Evolutionary conservation across 2,888 invertebrate genomes (phyloP).

Genomic region (Chaetogeoica ovagalla): DNA sequence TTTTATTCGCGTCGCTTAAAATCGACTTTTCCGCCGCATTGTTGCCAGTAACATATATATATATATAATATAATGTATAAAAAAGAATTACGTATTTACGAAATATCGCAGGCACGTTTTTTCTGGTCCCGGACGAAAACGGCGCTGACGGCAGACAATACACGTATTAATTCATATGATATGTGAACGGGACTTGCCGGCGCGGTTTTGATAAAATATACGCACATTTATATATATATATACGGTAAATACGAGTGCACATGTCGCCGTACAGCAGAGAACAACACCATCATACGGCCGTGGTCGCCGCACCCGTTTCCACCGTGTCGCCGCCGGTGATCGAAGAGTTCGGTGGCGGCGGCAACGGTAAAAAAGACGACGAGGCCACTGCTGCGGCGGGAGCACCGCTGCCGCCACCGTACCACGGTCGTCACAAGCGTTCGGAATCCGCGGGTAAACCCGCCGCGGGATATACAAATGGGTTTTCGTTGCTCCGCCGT

Average conservation of each 20-base stretch:
- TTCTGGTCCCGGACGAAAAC: neutral
- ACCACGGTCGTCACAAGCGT: conserved; percentile 8
- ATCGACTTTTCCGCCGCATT: no score
- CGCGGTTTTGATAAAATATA: neutral
- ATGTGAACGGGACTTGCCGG: conserved; percentile 16
- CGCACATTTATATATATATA: neutral
- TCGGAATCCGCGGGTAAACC: conserved; percentile 37
- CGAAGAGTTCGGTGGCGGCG: conserved; percentile 43
- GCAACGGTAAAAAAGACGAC: conserved; percentile 22
- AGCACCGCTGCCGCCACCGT: conserved; percentile 10
- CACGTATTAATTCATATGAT: conserved; percentile 6
- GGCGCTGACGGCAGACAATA: no score
- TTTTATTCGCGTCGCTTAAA: no score
- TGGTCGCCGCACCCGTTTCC: conserved; percentile 36
- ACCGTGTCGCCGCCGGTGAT: conserved; percentile 39
- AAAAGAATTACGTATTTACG: neutral
- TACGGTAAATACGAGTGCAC: conserved; percentile 13
- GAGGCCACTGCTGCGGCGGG: neutral
- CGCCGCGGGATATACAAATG: conserved; percentile 30
- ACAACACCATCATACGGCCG: conserved; percentile 39
- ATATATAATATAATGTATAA: neutral
- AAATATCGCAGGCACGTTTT: no score
- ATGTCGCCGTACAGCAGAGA: conserved; percentile 50
- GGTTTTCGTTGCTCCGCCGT: conserved; percentile 47
- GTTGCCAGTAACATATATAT: no score